Evolutionary conservation across 2,113 vertebrate genomes (phyloP).

Genomic region (Micromys minutus): DNA sequence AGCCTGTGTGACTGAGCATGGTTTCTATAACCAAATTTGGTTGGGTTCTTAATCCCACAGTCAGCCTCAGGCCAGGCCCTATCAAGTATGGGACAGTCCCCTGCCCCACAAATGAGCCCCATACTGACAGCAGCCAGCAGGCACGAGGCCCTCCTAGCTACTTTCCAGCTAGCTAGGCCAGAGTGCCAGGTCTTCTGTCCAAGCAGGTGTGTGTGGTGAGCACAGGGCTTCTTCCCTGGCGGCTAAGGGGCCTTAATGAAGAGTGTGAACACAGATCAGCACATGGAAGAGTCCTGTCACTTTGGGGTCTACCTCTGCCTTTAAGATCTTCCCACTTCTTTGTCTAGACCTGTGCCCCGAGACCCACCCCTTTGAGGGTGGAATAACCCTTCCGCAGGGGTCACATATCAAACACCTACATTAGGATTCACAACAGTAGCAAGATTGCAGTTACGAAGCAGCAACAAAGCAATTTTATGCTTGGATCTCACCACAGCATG

Average conservation of each 20-base stretch:
- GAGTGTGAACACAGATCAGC: background rate
- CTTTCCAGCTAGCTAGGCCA: background rate
- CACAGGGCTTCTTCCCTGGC: background rate
- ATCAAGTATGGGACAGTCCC: background rate
- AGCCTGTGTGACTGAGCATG: background rate
- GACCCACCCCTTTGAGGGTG: background rate
- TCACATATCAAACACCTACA: background rate
- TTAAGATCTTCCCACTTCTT: background rate
- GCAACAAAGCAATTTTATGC: background rate
- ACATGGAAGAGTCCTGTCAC: background rate
- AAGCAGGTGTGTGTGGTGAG: background rate
- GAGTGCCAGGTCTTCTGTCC: background rate
- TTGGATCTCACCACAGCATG: background rate
- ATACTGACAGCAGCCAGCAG: background rate
- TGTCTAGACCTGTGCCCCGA: background rate
- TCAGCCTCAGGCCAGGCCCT: background rate
- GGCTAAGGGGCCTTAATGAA: background rate
- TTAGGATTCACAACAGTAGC: background rate
- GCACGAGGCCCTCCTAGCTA: background rate
- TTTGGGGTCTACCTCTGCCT: background rate
- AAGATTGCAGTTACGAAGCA: background rate
- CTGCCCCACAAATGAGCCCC: background rate
- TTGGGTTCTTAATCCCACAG: slow-evolving; percentile 44
- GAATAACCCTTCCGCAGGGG: background rate
- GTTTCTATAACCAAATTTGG: slow-evolving; percentile 74